These are phyloP conservation scores for Ictalurus furcatus DNA, from an alignment of 2,113 vertebrate genomes.

Conservation along the genomic window DNA sequence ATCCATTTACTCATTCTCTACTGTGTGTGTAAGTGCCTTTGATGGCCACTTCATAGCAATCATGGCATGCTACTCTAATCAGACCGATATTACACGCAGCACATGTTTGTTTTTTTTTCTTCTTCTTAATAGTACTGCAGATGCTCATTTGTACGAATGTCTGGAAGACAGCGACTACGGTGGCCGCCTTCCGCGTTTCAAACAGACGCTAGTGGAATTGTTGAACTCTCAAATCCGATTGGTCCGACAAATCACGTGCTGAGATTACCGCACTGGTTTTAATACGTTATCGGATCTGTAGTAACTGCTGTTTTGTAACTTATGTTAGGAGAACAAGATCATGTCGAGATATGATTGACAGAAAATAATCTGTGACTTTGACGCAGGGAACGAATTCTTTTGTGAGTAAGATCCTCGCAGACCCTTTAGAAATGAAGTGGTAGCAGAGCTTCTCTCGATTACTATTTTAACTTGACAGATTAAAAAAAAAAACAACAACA, in stretches of 20 bases:
- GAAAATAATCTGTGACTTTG: background rate
- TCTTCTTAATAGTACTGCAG: background rate
- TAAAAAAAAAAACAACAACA: background rate
- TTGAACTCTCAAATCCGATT: background rate
- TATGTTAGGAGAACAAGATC: too few species aligned
- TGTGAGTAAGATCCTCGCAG: background rate
- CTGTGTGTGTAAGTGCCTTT: background rate
- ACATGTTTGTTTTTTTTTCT: background rate
- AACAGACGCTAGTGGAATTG: background rate
- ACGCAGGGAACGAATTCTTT: background rate
- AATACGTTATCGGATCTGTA: background rate
- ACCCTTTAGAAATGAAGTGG: background rate
- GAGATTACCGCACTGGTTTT: background rate
- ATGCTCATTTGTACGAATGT: background rate
- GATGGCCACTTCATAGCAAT: conserved; percentile 3
- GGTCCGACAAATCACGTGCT: background rate
- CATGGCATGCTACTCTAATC: background rate
- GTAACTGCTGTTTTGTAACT: too few species aligned
- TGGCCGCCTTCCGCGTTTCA: background rate
- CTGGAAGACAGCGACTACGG: background rate
- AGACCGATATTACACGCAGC: background rate
- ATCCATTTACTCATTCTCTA: background rate
- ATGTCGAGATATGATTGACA: background rate
- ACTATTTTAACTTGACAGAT: background rate
- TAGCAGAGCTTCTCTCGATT: background rate